Evolutionary conservation across 2,113 vertebrate species (phyloP), one percentile per base, ranked within the genome.

Genomic region (Myrmecophaga tridactyla): DNA sequence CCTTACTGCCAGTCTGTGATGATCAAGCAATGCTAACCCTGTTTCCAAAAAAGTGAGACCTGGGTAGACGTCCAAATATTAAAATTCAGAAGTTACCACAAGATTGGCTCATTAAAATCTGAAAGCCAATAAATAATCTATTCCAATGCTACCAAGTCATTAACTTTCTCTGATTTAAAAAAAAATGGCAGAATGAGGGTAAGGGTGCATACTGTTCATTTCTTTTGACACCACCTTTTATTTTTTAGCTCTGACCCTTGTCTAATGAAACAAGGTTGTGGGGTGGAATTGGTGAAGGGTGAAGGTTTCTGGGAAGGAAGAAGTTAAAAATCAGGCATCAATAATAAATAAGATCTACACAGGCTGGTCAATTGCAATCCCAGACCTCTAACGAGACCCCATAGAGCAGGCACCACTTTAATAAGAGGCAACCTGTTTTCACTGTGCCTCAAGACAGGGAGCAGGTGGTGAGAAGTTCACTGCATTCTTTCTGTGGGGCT

Each of bases 401-500:
- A 62, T 73, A 80, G 7, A 87, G 81, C 89, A 95, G 84, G 60
- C 84, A 94, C 82, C 36, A 29, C 75, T 87, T 96, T 96, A 93
- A 96, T 95, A 97, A 97, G 96, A 96, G 43, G 72, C 80, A 76
- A 93, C 92, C 88, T 97, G 83, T 97, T 95, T 96, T 84, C 75
- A 93, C 87, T 70, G 65, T 84, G 96, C 92, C 92, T 96, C 34
- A 41, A 96, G 87, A 97, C 23, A 77, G 70, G 94, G 65, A 78
- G 60, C 20, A 8, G 39, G 88, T 94, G 97, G 96, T 97, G 94
- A 98, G 96, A 96, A 96, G 96, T 96, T 95, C 97, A 97, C 11
- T 91, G 85, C 62, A 83, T 70, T 51, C 53, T 0, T 96, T 96
- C 96, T 72, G 27, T 4, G 6, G 87, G 89, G 58, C 92, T 34